Evolutionary conservation across 2,113 vertebrate genomes (phyloP), one percentile per base, ranked within the genome.

Genomic region (Tamias sibiricus): DNA sequence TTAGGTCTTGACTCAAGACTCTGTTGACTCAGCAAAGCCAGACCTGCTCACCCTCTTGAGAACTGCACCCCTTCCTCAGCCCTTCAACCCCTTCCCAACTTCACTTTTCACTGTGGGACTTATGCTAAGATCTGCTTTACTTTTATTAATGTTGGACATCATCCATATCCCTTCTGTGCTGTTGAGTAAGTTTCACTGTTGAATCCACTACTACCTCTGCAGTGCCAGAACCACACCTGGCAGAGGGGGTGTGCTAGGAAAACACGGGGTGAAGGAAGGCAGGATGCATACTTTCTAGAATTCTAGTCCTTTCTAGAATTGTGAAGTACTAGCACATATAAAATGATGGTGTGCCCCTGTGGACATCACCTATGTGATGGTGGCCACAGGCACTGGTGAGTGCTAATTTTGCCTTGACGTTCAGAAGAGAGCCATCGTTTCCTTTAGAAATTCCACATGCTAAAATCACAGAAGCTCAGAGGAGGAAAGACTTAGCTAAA

Each of bases 41-140:
- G 49, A 1, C 37, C 64, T 32, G 28, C 32, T 80, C 16, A 2
- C 47, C 28, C 16, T 32, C 4, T 4, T 57, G 2, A 57, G 86
- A 72, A 20, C 0, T 2, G 1, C 2, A 4, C 14, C 3, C n/a
- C 5, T 26, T 62, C 9, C 6, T n/a, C n/a, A n/a, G n/a, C n/a
- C n/a, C n/a, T n/a, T n/a, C n/a, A n/a, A 4, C 14, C 3, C n/a
- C 5, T 26, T 62, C 9, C 6, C 44, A 37, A 8, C 44, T 74
- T 66, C 44, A 35, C 13, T 52, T 35, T 37, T 68, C n/a, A 42
- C 16, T 2, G 4, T 19, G 19, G 17, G 22, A 32, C 40, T 49
- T 22, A 17, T 44, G 26, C 62, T 62, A 17, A 71, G n/a, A n/a
- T 40, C 72, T 69, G 1, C 14, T 71, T 47, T 1, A 32, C 62